Conservation (phyloP, 1,140 invertebrate genomes). For the Archivesica marissinica region DNA sequence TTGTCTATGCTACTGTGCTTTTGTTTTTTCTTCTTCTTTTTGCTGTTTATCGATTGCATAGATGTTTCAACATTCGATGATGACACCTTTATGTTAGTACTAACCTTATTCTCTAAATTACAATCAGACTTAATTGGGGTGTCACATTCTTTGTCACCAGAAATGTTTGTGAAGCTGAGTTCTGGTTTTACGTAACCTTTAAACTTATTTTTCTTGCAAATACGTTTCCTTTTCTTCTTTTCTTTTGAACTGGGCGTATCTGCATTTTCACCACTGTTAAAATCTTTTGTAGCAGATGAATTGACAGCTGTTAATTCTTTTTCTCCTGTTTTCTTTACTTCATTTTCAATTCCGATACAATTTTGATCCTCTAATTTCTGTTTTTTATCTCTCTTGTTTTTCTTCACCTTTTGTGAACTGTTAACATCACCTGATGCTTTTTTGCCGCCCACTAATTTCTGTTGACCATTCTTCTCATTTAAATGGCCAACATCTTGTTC, state of each 20-base stretch:
- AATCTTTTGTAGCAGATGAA: not conserved
- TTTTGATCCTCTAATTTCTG: not conserved
- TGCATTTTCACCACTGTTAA: not conserved
- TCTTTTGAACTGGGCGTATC: not conserved
- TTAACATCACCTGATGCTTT: no score
- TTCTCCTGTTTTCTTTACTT: not conserved
- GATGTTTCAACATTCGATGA: not conserved
- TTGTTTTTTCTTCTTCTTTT: conserved; percentile 19
- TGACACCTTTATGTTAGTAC: no score
- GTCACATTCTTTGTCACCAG: not conserved
- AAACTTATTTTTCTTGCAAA: conserved; percentile 52
- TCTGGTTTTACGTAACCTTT: conserved; percentile 45
- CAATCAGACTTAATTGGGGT: not conserved
- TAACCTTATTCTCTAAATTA: no score
- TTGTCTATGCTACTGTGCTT: not conserved
- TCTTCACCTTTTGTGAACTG: not conserved
- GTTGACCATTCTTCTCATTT: not conserved
- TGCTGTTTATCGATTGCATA: not conserved
- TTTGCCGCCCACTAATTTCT: not conserved
- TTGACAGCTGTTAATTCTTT: not conserved
- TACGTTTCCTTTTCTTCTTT: conserved; percentile 56
- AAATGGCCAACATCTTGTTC: not conserved
- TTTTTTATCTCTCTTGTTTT: not conserved
- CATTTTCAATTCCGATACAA: not conserved
- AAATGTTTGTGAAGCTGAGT: not conserved